Evolutionary conservation across 1,140 invertebrate genomes (phyloP).

Genomic region (Diploscapter pachys): DNA sequence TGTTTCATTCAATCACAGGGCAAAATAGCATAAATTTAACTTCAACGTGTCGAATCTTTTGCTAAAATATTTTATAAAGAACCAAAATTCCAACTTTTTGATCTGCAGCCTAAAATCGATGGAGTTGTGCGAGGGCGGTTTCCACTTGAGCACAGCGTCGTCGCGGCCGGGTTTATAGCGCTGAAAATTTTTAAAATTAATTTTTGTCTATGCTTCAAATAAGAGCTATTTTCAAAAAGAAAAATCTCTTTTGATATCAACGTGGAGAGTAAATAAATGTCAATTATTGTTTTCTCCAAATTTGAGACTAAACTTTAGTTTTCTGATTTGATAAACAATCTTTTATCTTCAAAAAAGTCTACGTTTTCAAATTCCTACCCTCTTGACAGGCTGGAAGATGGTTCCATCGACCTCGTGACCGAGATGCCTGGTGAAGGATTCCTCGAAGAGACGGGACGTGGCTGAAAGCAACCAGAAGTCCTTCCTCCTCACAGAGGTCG

Average conservation of each 20-base stretch:
- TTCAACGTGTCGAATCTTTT: not conserved
- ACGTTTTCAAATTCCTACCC: slow-evolving; percentile 58
- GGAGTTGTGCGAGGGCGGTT: slow-evolving; percentile 85
- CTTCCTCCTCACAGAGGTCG: slow-evolving; percentile 65
- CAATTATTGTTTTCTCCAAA: not conserved
- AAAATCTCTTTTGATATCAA: not conserved
- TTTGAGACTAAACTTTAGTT: too few relatives aligned
- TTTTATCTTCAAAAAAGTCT: too few relatives aligned
- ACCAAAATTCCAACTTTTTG: slow-evolving; percentile 58
- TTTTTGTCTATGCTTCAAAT: too few relatives aligned
- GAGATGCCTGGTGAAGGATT: slow-evolving; percentile 79
- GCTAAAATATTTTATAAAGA: not conserved
- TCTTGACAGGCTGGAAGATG: slow-evolving; percentile 87
- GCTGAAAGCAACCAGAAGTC: slow-evolving; percentile 69
- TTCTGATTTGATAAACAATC: too few relatives aligned
- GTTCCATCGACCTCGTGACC: slow-evolving; percentile 93
- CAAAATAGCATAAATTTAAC: not conserved
- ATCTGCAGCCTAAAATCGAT: slow-evolving; percentile 91
- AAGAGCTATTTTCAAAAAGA: not conserved
- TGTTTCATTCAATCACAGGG: too few relatives aligned
- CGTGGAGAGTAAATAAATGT: too few relatives aligned
- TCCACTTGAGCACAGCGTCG: slow-evolving; percentile 90
- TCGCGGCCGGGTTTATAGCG: slow-evolving; percentile 79
- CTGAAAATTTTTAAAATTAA: slow-evolving; percentile 62
- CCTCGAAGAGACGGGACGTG: slow-evolving; percentile 71